These are phyloP conservation scores for Penaeus vannamei DNA, from an alignment of 1,140 invertebrate species.

Conservation along the genomic window DNA sequence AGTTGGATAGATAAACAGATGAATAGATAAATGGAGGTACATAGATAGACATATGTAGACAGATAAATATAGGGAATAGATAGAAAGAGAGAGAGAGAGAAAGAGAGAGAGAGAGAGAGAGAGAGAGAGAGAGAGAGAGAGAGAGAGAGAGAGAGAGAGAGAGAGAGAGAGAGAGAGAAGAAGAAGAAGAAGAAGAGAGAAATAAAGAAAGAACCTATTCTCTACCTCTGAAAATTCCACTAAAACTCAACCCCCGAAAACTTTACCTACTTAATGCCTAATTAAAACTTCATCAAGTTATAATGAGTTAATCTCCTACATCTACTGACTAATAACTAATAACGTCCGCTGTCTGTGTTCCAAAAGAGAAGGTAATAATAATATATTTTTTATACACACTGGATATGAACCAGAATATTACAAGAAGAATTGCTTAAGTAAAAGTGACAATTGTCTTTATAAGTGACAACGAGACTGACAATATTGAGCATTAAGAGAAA, in stretches of 20 bases:
- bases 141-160: neutral
- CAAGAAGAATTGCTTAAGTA: no score
- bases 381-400: no score
- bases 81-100: neutral
- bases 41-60: neutral
- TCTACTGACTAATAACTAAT: conserved; percentile 10
- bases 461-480: no score
- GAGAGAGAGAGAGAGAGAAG: neutral
- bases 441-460: no score
- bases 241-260: neutral
- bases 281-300: conserved; percentile 33
- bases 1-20: neutral
- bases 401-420: no score
- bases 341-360: no score
- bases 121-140: neutral
- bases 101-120: neutral
- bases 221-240: neutral
- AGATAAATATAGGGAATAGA: neutral
- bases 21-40: neutral
- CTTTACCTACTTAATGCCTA: neutral
- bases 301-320: conserved; percentile 31
- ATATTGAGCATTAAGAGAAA: no score
- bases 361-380: no score
- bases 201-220: neutral
- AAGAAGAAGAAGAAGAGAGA: neutral